Conservation (phyloP, 2,113 vertebrate species). For the Myiagra hebetior region DNA sequence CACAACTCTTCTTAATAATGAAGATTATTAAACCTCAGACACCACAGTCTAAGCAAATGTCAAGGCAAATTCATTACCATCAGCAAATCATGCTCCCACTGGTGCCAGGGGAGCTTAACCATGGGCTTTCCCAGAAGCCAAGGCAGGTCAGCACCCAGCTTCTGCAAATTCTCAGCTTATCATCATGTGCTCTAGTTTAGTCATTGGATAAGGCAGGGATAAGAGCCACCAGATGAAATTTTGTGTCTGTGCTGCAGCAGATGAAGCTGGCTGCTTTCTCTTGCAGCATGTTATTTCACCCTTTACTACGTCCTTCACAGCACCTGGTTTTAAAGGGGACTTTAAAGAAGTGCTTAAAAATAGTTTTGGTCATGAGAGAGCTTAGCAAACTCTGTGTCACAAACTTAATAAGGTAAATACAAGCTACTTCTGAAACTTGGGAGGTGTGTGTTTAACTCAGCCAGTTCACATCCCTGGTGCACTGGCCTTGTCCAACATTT, state of each 20-base stretch:
- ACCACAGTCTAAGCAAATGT: background rate
- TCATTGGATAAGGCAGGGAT: background rate
- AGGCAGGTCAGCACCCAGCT: background rate
- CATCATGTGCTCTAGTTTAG: fast-evolving
- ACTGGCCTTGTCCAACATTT: background rate
- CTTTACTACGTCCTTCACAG: background rate
- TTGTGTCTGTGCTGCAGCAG: background rate
- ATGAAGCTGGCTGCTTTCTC: background rate
- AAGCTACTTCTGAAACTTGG: background rate
- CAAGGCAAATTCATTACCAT: background rate
- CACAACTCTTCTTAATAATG: background rate
- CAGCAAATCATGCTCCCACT: background rate
- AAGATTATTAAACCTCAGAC: background rate
- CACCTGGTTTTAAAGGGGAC: background rate
- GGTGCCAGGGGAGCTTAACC: background rate
- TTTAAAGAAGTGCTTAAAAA: background rate
- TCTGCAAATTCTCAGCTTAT: background rate
- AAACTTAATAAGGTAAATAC: background rate
- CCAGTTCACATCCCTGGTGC: background rate
- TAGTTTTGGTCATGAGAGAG: background rate
- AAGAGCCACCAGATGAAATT: background rate
- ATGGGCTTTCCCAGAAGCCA: background rate
- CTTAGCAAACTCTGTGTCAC: background rate
- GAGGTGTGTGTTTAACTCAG: background rate
- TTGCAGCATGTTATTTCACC: background rate